Percentiles rank a stretch among this genome's conserved stretches.
These are phyloP conservation scores for Aporrectodea caliginosa DNA, from an alignment of 1,140 invertebrate species.

Conservation along the genomic window DNA sequence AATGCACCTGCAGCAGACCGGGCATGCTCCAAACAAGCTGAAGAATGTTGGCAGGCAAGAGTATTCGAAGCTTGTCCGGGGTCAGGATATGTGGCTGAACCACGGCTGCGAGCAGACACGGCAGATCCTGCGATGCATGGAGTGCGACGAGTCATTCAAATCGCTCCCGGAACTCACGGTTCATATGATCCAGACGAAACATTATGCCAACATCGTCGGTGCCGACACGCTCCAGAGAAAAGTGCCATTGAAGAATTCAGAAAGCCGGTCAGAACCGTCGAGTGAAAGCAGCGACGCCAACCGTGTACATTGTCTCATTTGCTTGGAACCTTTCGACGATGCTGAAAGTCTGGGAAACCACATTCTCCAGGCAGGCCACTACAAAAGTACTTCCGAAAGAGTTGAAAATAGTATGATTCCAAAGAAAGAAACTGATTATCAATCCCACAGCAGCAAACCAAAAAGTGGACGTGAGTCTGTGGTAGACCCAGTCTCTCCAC, in stretches of 20 bases:
- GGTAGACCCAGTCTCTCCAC: too few species aligned
- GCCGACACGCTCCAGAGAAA: slow-evolving; percentile 59
- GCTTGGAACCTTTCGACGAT: neutral
- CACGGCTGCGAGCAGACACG: slow-evolving; percentile 95
- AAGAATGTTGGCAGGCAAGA: slow-evolving; percentile 44
- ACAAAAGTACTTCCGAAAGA: too few species aligned
- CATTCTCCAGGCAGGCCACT: neutral
- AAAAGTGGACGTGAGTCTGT: too few species aligned
- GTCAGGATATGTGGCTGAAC: slow-evolving; percentile 96
- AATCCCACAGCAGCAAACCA: too few species aligned
- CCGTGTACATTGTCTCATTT: neutral
- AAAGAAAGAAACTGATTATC: too few species aligned
- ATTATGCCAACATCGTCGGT: slow-evolving; percentile 78
- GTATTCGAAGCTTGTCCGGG: slow-evolving; percentile 79
- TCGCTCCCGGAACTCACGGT: slow-evolving; percentile 92
- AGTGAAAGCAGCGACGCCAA: neutral
- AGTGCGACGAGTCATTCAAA: slow-evolving; percentile 95
- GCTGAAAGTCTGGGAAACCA: neutral
- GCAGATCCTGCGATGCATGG: slow-evolving; percentile 97
- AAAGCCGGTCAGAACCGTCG: neutral
- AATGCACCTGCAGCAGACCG: slow-evolving; percentile 51
- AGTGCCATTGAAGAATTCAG: neutral
- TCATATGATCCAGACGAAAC: slow-evolving; percentile 97
- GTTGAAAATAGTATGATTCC: too few species aligned
- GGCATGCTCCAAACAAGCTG: slow-evolving; percentile 42